Evolutionary conservation across 2,888 invertebrate species (phyloP).

Genomic region (Cabera pusaria): DNA sequence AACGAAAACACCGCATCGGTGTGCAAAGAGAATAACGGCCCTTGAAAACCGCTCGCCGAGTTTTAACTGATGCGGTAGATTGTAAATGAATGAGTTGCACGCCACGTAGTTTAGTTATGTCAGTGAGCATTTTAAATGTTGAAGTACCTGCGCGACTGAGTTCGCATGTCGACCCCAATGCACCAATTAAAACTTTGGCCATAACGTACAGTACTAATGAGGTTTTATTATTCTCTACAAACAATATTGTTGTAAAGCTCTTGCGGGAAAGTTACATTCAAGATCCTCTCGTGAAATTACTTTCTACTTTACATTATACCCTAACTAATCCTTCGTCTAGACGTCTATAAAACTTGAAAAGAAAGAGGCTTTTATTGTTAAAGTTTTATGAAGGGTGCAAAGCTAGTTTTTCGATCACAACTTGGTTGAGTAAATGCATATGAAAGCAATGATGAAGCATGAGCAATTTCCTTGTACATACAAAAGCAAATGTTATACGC

Average conservation of each 20-base stretch:
- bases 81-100: slow-evolving; percentile 47
- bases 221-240: slow-evolving; percentile 31
- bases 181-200: slow-evolving; percentile 61
- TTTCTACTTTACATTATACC: slow-evolving; percentile 22
- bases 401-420: slow-evolving; percentile 16
- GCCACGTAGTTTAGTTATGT: slow-evolving; percentile 36
- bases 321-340: slow-evolving; percentile 29
- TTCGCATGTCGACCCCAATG: slow-evolving; percentile 46
- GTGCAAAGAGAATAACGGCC: slow-evolving; percentile 42
- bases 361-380: slow-evolving; percentile 19
- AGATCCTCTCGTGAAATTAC: slow-evolving; percentile 23
- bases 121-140: slow-evolving; percentile 38
- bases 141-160: slow-evolving; percentile 39
- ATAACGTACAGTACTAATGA: slow-evolving; percentile 30
- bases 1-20: slow-evolving; percentile 32
- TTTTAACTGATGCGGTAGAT: slow-evolving; percentile 43
- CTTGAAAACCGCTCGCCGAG: slow-evolving; percentile 46
- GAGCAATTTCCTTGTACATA: too few species aligned
- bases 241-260: slow-evolving; percentile 31
- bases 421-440: slow-evolving; percentile 8
- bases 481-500: too few species aligned
- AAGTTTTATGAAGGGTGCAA: slow-evolving; percentile 11
- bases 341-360: slow-evolving; percentile 25
- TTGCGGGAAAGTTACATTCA: slow-evolving; percentile 26
- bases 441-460: too few species aligned